A percentile compares a stretch with the other conserved stretches of the same genome.
Evolutionary conservation across 2,888 invertebrate genomes (phyloP).

Genomic region (Blera fallax): DNA sequence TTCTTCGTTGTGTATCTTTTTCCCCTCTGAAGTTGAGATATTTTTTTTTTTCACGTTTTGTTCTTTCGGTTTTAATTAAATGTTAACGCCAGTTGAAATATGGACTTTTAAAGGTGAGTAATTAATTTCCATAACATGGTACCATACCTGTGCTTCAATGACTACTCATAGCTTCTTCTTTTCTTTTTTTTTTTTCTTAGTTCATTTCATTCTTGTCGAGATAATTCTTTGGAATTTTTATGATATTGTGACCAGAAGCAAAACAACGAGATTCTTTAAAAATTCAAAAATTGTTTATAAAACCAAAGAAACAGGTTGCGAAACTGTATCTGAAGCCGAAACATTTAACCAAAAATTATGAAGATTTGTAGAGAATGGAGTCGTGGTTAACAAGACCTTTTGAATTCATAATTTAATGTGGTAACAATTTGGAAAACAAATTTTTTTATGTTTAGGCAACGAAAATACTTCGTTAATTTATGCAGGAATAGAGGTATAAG

Average conservation of each 20-base stretch:
- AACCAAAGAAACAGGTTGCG: conserved; percentile 16
- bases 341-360: background rate
- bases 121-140: conserved; percentile 71
- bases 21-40: background rate
- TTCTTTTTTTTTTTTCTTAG: conserved; percentile 6
- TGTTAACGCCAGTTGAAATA: conserved; percentile 72
- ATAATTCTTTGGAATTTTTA: background rate
- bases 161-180: conserved; percentile 41
- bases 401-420: background rate
- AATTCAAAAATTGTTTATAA: conserved; percentile 27
- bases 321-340: background rate
- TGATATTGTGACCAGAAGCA: conserved; percentile 13
- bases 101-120: conserved; percentile 69
- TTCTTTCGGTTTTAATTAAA: conserved; percentile 65
- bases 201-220: background rate
- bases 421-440: background rate
- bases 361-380: background rate
- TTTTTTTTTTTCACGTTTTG: conserved; percentile 3
- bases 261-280: conserved; percentile 9
- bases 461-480: too few relatives aligned
- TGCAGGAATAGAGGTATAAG: too few relatives aligned
- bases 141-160: conserved; percentile 46
- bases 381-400: background rate
- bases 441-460: background rate
- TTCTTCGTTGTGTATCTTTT: conserved; percentile 22